Conservation (phyloP, 2,797 vertebrate genomes). For the Pseudochirops cupreus region DNA sequence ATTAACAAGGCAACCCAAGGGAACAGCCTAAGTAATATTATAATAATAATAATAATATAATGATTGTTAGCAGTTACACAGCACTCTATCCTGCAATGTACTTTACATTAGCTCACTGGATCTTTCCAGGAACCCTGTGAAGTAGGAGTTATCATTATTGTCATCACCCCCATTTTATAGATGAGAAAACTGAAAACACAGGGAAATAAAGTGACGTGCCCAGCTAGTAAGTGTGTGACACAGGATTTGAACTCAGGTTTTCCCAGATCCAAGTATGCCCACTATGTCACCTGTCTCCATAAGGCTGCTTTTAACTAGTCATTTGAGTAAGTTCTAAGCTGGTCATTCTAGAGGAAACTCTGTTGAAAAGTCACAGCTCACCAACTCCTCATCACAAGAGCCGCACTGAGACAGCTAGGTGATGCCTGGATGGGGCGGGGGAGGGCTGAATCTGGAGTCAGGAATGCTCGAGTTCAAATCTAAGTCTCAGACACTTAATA, state of each 20-base stretch:
- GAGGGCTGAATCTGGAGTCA: neutral
- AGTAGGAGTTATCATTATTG: neutral
- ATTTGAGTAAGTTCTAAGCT: neutral
- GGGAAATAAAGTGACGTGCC: neutral
- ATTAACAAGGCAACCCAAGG: rapidly evolving
- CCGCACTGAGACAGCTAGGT: neutral
- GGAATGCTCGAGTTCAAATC: neutral
- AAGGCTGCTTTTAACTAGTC: neutral
- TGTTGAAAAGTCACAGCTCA: neutral
- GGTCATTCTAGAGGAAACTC: neutral
- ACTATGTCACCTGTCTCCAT: neutral
- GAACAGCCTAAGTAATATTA: neutral
- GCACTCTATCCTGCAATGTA: neutral
- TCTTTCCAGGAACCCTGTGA: neutral
- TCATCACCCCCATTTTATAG: neutral
- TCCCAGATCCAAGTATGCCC: neutral
- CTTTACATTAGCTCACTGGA: neutral
- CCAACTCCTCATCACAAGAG: neutral
- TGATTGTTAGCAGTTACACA: neutral
- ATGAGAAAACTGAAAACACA: neutral
- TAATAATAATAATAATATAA: neutral
- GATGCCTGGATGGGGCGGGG: neutral
- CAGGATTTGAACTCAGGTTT: neutral
- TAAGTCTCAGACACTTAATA: neutral
- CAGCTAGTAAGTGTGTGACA: neutral